Evolutionary conservation across 2,113 vertebrate genomes (phyloP), one percentile per base, ranked within the genome.

Genomic region (Rhinoderma darwinii): DNA sequence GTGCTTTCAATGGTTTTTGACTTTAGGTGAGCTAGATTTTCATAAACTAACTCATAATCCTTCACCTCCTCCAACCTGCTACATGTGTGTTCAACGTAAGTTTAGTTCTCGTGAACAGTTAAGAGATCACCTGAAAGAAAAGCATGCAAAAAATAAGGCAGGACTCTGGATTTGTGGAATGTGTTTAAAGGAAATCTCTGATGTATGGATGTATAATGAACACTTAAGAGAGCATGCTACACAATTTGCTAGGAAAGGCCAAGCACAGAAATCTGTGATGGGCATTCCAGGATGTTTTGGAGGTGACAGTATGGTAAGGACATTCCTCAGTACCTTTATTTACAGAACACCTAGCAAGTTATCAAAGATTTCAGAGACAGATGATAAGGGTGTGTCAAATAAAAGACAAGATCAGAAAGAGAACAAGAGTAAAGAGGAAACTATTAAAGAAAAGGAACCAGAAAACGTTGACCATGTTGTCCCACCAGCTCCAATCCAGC

Each of bases 201-300:
- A 98, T 0, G 95, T 99, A 27, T 99, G 98, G 98, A 98, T 98
- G 98, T 99, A 98, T 92, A 99, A 99, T 0, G 97, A 99, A 88
- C 98, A 99, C 86, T 91, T 99, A 12, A 93, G 97, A 20, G 98
- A 98, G 12, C 98, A 99, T 0, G 98, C 98, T 72, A 96, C 96
- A 0, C 96, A 97, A 89, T 99, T 99, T 0, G 97, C 98, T 9
- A 94, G 97, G 74, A 96, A 93, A 80, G 97, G 96, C n/a, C 98
- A 97, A 88, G 95, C 92, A 0, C 96, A 96, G 89, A 94, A 94
- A 68, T 93, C 96, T 0, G 93, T 95, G 82, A 91, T 96, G 88
- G 96, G 95, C 0, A 92, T 96, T 90, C 90, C 96, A 0, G 91
- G 94, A 20, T 94, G 94, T 88, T 93, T 97, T 7, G 90, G 95